Evolutionary conservation across 1,140 invertebrate genomes (phyloP).

Genomic region (Apis cerana): DNA sequence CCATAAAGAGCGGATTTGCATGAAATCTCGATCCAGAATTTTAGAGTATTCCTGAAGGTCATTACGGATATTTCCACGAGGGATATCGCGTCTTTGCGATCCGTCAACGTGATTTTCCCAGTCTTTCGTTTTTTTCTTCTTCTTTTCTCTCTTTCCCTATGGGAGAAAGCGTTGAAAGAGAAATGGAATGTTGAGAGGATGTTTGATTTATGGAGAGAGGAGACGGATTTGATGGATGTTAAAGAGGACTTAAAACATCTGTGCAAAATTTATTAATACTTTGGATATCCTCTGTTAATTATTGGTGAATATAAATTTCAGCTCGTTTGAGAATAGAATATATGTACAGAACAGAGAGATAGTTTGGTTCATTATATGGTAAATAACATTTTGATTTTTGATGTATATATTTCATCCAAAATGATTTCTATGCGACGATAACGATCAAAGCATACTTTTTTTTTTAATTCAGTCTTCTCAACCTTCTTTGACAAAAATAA

Average conservation of each 20-base stretch:
- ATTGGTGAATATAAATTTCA: not conserved
- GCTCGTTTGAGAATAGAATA: not conserved
- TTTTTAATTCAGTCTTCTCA: no score
- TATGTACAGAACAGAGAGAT: not conserved
- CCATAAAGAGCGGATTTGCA: conserved; percentile 39
- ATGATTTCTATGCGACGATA: no score
- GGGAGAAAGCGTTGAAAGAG: no score
- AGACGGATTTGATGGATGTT: no score
- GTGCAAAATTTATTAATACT: not conserved
- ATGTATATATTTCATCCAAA: no score
- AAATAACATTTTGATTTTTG: not conserved
- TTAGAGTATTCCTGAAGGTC: not conserved
- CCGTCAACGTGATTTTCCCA: not conserved
- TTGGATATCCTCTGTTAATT: not conserved
- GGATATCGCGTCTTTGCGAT: not conserved
- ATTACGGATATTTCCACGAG: conserved; percentile 13
- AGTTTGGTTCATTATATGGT: not conserved
- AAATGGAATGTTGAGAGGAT: no score
- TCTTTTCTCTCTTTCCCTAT: no score
- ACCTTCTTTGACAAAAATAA: no score
- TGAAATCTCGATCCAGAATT: conserved; percentile 22
- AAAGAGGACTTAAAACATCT: no score
- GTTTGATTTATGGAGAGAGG: no score
- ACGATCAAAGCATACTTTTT: no score
- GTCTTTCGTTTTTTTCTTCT: not conserved